A percentile compares a stretch with the other conserved stretches of the same genome.
phyloP scores from a whole-genome alignment of 2,888 invertebrate genomes.

The Acanthosoma haemorrhoidale region DNA sequence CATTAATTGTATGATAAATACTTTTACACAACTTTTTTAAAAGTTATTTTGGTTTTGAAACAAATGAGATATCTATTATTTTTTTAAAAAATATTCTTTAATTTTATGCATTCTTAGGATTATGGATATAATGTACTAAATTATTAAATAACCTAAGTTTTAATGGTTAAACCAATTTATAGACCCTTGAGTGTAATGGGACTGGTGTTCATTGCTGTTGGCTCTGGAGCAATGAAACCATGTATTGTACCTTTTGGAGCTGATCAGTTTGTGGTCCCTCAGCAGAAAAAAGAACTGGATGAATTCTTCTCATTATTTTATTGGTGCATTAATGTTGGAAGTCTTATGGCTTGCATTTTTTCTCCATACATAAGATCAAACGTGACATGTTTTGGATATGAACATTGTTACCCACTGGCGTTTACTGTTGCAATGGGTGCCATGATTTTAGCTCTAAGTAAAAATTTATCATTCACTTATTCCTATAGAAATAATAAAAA shows the following conservation, averaged over 20 bases:
- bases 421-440: constrained; percentile 67
- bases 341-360: constrained; percentile 64
- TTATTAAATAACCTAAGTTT: neutral
- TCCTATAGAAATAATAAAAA: too few relatives aligned
- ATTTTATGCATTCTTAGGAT: neutral
- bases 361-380: constrained; percentile 65
- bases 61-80: neutral
- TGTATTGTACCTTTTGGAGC: constrained; percentile 78
- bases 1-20: too few relatives aligned
- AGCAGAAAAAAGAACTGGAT: constrained; percentile 60
- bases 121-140: neutral
- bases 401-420: constrained; percentile 64
- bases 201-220: constrained; percentile 63
- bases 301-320: constrained; percentile 73
- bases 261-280: constrained; percentile 66
- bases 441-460: constrained; percentile 56
- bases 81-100: neutral
- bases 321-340: constrained; percentile 61
- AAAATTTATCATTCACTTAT: constrained; percentile 45
- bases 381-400: constrained; percentile 59
- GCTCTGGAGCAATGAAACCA: constrained; percentile 78
- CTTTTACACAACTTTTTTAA: too few relatives aligned
- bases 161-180: neutral
- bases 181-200: constrained; percentile 48
- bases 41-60: too few relatives aligned